These are phyloP conservation scores for Sebastolobus alascanus DNA, from an alignment of 2,797 vertebrate species.

Conservation along the genomic window DNA sequence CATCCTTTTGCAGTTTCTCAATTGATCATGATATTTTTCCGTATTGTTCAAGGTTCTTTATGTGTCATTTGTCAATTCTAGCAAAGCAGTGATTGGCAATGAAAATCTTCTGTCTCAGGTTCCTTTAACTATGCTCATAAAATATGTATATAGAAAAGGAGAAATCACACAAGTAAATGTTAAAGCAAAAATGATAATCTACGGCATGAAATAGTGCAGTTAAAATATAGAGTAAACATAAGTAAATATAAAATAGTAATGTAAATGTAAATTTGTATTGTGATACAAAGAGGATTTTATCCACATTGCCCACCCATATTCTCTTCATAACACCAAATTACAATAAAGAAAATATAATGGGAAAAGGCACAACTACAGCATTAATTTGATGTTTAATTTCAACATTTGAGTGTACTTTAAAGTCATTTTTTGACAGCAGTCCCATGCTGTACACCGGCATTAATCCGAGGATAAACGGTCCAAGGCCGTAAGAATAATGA, in stretches of 20 bases:
- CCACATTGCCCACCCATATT: not conserved
- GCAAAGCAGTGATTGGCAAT: too few species aligned
- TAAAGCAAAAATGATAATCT: too few species aligned
- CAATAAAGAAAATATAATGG: not conserved
- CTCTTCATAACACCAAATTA: not conserved
- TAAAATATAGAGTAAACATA: too few species aligned
- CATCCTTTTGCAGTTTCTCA: not conserved
- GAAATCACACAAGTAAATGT: too few species aligned
- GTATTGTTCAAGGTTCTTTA: not conserved
- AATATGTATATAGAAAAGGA: too few species aligned
- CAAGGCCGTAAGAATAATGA: constrained; percentile 10
- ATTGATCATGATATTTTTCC: not conserved
- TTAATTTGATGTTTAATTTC: not conserved
- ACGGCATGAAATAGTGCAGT: too few species aligned
- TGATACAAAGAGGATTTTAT: not conserved
- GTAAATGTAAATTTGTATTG: too few species aligned
- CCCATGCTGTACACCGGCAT: constrained; percentile 2
- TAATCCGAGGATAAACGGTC: constrained; percentile 16
- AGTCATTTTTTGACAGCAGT: not conserved
- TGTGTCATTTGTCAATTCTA: too few species aligned
- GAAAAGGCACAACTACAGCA: constrained; percentile 5
- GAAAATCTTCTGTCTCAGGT: too few species aligned
- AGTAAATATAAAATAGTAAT: too few species aligned
- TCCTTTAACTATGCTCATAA: too few species aligned
- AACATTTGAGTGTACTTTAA: not conserved